These are phyloP conservation scores for Idaea dimidiata DNA, from an alignment of 2,888 invertebrate species.

Conservation along the genomic window DNA sequence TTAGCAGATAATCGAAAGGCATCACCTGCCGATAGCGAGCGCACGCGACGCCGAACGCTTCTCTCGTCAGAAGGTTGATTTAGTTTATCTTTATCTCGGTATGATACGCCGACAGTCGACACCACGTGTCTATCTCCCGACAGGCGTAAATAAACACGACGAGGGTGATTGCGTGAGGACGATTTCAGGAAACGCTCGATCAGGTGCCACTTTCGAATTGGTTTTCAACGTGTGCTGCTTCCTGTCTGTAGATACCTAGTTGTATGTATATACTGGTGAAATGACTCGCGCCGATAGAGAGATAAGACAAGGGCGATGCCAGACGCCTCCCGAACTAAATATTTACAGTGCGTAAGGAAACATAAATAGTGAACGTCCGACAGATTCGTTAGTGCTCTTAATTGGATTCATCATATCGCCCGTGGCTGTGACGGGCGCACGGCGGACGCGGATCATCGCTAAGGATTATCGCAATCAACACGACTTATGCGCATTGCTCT, in stretches of 20 bases:
- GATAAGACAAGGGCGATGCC: slow-evolving; percentile 69
- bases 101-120: slow-evolving; percentile 49
- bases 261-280: slow-evolving; percentile 40
- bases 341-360: slow-evolving; percentile 74
- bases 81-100: slow-evolving; percentile 45
- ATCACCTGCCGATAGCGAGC: slow-evolving; percentile 66
- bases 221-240: slow-evolving; percentile 63
- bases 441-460: slow-evolving; percentile 5
- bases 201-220: slow-evolving; percentile 60
- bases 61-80: slow-evolving; percentile 34
- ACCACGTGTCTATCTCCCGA: slow-evolving; percentile 50
- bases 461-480: slow-evolving; percentile 20
- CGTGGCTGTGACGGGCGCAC: slow-evolving; percentile 31
- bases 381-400: slow-evolving; percentile 71
- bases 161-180: slow-evolving; percentile 46
- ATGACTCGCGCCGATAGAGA: slow-evolving; percentile 59
- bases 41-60: slow-evolving; percentile 42
- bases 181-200: slow-evolving; percentile 51
- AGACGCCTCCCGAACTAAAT: slow-evolving; percentile 72
- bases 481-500: neutral
- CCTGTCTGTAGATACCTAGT: slow-evolving; percentile 56
- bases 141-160: slow-evolving; percentile 56
- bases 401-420: slow-evolving; percentile 72
- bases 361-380: slow-evolving; percentile 71
- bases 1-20: slow-evolving; percentile 70